Evolutionary conservation across 1,140 invertebrate genomes (phyloP).

Genomic region (Bombus superbus): DNA sequence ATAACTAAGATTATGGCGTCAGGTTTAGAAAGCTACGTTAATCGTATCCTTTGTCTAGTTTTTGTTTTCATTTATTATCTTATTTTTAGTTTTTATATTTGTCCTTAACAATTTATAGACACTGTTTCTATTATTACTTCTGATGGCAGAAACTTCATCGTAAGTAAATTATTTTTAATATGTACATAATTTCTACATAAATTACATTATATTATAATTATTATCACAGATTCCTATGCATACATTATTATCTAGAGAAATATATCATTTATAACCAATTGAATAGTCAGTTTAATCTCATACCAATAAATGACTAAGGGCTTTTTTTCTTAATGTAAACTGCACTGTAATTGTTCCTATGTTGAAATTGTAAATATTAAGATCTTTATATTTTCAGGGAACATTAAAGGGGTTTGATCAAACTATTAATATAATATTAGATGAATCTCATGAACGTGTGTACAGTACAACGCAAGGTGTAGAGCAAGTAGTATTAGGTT

Average conservation of each 20-base stretch:
- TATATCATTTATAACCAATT: background rate
- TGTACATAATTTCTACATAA: background rate
- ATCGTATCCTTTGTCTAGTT: slow-evolving; percentile 87
- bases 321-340: background rate
- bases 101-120: slow-evolving; percentile 84
- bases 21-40: slow-evolving; percentile 92
- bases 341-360: background rate
- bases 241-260: background rate
- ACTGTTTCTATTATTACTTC: slow-evolving; percentile 97
- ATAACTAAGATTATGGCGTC: slow-evolving; percentile 86
- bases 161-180: slow-evolving; percentile 82
- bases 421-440: slow-evolving; percentile 98
- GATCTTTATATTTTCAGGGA: slow-evolving; percentile 85
- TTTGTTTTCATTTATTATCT: slow-evolving; percentile 36
- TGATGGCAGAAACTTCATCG: slow-evolving; percentile 97
- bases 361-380: slow-evolving; percentile 22
- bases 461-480: slow-evolving; percentile 96
- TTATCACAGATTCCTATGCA: background rate
- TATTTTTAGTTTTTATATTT: slow-evolving; percentile 57
- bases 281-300: background rate
- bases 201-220: background rate
- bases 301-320: background rate
- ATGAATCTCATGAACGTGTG: slow-evolving; percentile 98
- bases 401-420: slow-evolving; percentile 97
- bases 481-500: slow-evolving; percentile 97